Evolutionary conservation across 2,113 vertebrate species (phyloP), one percentile per base, ranked within the genome.

Genomic region (Camelus bactrianus): DNA sequence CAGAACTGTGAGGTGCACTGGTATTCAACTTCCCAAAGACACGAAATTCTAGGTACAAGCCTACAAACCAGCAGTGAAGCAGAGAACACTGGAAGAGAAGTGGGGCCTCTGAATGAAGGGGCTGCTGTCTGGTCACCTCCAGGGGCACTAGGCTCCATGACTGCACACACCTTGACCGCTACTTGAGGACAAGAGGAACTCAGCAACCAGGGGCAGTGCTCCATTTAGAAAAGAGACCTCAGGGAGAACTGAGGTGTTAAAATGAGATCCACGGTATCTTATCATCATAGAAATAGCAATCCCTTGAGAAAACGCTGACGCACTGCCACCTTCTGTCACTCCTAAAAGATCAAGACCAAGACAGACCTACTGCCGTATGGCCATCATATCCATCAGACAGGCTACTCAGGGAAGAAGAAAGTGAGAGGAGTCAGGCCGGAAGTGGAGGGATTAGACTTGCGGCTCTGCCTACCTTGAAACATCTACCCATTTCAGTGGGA

Each of bases 281-380:
- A 48, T 42, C 28, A 32, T 2, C 42, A 35, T 3, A 19, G 56
- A 85, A 88, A 88, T 0, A 73, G 54, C 19, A 62, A 62, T 42
- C 42, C 19, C 52, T 54, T n/a, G 20, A 56, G 35, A 89, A 89
- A 94, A 93, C 48, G 89, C 48, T 60, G 13, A 58, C 35, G 42
- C 8, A 22, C 0, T 8, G 14, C 26, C 28, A 95, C 79, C 12
- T 72, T 86, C 77, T 20, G 42, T 5, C 54, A 62, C 30, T 81
- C 32, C 16, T 65, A 32, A 13, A 54, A 22, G 42, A 26, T 81
- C 82, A 88, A 77, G 42, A 28, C 48, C 77, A 67, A 93, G 50
- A 52, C 0, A 90, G 46, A 12, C 28, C 22, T 24, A 2, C 12
- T 42, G 14, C 0, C 7, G 17, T 24, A 14, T 56, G 50, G 12